Conservation (phyloP, 2,888 invertebrate genomes). For the Eurois occulta region DNA sequence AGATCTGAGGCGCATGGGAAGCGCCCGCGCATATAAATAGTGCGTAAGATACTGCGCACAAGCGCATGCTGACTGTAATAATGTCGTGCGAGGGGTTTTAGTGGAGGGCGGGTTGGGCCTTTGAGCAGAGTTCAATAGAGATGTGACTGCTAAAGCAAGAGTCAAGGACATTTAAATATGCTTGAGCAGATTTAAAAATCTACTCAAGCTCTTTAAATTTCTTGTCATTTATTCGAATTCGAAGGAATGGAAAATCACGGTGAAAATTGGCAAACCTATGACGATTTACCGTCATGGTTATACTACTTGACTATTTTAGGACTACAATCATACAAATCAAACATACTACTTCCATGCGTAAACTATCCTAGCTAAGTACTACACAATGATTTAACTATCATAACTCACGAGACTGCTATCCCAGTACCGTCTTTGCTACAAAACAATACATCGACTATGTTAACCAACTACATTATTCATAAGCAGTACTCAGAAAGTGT, state of each 20-base stretch:
- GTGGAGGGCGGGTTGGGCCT: constrained; percentile 26
- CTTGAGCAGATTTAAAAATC: not conserved
- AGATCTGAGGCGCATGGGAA: constrained; percentile 83
- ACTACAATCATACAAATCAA: too few relatives aligned
- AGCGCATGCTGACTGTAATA: constrained; percentile 44
- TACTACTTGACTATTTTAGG: too few relatives aligned
- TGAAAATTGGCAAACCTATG: not conserved
- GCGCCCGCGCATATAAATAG: constrained; percentile 74
- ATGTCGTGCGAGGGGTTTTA: constrained; percentile 29
- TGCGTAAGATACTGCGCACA: constrained; percentile 50
- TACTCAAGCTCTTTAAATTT: too few relatives aligned
- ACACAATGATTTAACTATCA: too few relatives aligned
- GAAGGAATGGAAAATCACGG: not conserved
- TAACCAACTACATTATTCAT: constrained; percentile 2
- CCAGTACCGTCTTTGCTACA: not conserved
- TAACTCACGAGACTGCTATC: too few relatives aligned
- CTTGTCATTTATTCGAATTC: not conserved
- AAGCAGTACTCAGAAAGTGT: not conserved
- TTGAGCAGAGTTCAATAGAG: constrained; percentile 22
- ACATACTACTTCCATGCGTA: too few relatives aligned
- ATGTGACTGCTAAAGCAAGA: not conserved
- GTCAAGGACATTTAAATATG: not conserved
- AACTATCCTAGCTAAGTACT: too few relatives aligned
- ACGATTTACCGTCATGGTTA: not conserved
- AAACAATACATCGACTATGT: constrained; percentile 22